Evolutionary conservation across 2,797 vertebrate species (phyloP).

Genomic region (Jordanella pulchra): DNA sequence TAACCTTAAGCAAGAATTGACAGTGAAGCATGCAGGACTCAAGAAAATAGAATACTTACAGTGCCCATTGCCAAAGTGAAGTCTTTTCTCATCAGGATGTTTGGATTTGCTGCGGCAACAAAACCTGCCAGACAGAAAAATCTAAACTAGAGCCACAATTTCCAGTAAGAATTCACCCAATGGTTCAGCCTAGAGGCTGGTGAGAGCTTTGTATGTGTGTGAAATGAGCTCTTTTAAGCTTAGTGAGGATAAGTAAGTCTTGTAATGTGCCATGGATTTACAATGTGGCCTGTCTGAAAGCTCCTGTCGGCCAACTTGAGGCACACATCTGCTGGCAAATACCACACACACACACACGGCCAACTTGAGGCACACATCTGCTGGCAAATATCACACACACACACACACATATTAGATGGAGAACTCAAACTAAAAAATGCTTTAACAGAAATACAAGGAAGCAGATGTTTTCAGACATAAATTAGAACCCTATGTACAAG

Average conservation of each 20-base stretch:
- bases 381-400: conserved; percentile 4
- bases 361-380: conserved; percentile 57
- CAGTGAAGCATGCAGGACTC: not conserved
- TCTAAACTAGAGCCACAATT: conserved; percentile 66
- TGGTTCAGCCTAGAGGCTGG: conserved; percentile 43
- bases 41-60: conserved; percentile 82
- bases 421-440: not conserved
- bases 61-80: conserved; percentile 96
- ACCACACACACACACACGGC: conserved; percentile 35
- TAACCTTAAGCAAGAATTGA: not conserved
- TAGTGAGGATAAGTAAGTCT: conserved; percentile 73
- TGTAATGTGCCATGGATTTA: conserved; percentile 75
- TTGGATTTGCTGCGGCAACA: conserved; percentile 96
- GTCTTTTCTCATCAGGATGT: conserved; percentile 93
- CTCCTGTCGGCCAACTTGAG: conserved; percentile 63
- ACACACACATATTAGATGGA: not conserved
- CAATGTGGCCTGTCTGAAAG: conserved; percentile 58
- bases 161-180: conserved; percentile 51
- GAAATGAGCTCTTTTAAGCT: conserved; percentile 71
- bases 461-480: not conserved
- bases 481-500: not conserved
- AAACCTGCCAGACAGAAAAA: conserved; percentile 84
- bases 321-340: conserved; percentile 29
- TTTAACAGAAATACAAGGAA: not conserved
- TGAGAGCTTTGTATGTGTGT: conserved; percentile 32